Percentiles rank a stretch among this genome's conserved stretches.
These are phyloP conservation scores for Trichechus manatus DNA, from an alignment of 2,113 vertebrate genomes.

Conservation along the genomic window DNA sequence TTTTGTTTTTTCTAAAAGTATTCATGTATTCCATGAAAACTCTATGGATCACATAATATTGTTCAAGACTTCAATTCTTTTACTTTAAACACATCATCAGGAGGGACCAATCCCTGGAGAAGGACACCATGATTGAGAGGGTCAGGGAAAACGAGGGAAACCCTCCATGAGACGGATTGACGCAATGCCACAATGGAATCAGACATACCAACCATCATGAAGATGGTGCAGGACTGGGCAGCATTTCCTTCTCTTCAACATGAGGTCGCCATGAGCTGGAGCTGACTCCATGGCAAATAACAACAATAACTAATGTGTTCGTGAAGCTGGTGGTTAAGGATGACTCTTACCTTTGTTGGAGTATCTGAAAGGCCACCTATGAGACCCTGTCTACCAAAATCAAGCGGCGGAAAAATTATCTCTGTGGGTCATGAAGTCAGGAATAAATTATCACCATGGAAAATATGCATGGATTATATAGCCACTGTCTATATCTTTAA, in stretches of 20 bases:
- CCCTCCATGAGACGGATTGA: background rate
- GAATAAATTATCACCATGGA: fast-evolving
- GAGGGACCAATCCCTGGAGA: background rate
- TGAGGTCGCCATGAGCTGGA: too few species aligned
- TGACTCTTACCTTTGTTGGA: fast-evolving
- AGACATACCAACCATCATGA: too few species aligned
- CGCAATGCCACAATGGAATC: too few species aligned
- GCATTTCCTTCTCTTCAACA: too few species aligned
- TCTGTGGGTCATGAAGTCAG: fast-evolving
- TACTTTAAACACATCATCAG: background rate
- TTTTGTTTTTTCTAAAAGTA: background rate
- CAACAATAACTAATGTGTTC: too few species aligned
- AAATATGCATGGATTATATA: fast-evolving
- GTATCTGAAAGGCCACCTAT: fast-evolving
- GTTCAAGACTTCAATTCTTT: background rate
- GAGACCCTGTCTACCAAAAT: fast-evolving
- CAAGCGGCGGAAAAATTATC: fast-evolving
- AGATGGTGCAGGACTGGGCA: too few species aligned
- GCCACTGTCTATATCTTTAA: fast-evolving
- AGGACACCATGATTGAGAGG: background rate
- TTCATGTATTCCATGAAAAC: background rate
- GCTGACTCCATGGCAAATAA: too few species aligned
- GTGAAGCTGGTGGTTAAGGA: background rate
- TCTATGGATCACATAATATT: background rate
- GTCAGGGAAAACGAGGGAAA: background rate